Conservation (phyloP, 1,140 invertebrate species). For the Panagrolaimus sp. region DNA sequence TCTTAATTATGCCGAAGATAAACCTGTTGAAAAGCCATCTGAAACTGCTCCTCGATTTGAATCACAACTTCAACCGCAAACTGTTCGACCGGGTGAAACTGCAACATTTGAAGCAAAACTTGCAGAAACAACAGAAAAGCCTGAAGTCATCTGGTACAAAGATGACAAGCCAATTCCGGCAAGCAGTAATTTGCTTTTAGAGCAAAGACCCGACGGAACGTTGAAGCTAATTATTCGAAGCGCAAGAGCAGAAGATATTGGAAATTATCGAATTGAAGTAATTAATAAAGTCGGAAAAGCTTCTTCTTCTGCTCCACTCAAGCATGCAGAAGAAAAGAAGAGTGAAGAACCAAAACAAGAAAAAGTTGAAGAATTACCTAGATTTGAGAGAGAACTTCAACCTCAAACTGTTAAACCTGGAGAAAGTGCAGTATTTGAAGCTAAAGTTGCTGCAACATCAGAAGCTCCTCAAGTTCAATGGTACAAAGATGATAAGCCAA, state of each 20-base stretch:
- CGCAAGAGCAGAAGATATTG: too few relatives aligned
- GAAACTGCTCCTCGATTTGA: conserved; percentile 36
- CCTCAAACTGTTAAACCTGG: conserved; percentile 6
- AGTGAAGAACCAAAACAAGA: neutral
- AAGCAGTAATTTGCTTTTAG: too few relatives aligned
- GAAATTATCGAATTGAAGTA: too few relatives aligned
- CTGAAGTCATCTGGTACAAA: too few relatives aligned
- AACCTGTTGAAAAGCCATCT: conserved; percentile 25
- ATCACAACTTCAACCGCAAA: conserved; percentile 33
- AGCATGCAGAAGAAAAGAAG: neutral
- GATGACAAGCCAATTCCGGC: too few relatives aligned
- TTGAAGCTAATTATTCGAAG: too few relatives aligned
- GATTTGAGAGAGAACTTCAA: neutral
- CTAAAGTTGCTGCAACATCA: neutral
- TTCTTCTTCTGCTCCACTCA: too few relatives aligned
- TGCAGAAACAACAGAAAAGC: conserved; percentile 5
- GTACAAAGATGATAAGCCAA: conserved; percentile 61
- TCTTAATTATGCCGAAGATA: conserved; percentile 43
- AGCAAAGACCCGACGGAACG: too few relatives aligned
- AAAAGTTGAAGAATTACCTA: neutral
- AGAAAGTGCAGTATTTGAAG: neutral
- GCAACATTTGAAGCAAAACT: neutral
- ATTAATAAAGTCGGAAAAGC: too few relatives aligned
- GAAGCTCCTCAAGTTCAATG: conserved; percentile 67
- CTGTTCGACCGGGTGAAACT: neutral